Base-by-base conservation (phyloP, 2,888 invertebrate species). In the Xestia xanthographa region DNA sequence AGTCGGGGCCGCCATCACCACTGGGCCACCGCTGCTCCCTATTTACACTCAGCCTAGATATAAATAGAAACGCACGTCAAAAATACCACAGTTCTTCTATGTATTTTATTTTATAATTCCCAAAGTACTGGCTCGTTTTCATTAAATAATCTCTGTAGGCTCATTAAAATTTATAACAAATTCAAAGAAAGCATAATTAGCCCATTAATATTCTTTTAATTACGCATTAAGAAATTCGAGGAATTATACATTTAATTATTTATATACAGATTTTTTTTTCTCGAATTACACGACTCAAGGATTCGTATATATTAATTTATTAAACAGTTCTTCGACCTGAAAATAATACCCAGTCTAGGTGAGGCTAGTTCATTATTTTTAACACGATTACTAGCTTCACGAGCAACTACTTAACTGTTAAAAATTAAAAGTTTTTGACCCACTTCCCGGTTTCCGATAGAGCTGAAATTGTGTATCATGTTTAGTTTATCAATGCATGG, bases 121-220 rank as follows among this genome's bases (percentile, higher is more conserved):
- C 1, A 22, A 77, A 70, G 4, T 50, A 63, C 56, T 41, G 20
- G 34, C 60, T 78, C 78, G 8, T 62, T 70, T 78, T 70, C 67
- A 72, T 68, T 68, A 80, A 72, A 79, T 68, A 72, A 83, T 79
- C 29, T 20, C 72, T 53, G 65, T 68, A 41, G 50, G 17, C 67
- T 83, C 58, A 83, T 83, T 79, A 83, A 79, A 80, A 83, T 72
- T 22, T 79, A 72, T 60, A 71, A 45, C 58, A 68, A 83, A 83
- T 72, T 79, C 80, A 48, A 72, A 83, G 53, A 83, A 60, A 38
- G 53, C 53, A 60, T 83, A 79, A 83, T 80, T 70, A 83, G 78
- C 26, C 65, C 68, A 76, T 79, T 77, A 83, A 70, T 80, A 80
- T 80, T 77, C 70, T 62, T 82, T 65, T 83, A 80, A 80, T 83